phyloP scores from a whole-genome alignment of 2,113 vertebrate genomes.

The Rhea americana region DNA sequence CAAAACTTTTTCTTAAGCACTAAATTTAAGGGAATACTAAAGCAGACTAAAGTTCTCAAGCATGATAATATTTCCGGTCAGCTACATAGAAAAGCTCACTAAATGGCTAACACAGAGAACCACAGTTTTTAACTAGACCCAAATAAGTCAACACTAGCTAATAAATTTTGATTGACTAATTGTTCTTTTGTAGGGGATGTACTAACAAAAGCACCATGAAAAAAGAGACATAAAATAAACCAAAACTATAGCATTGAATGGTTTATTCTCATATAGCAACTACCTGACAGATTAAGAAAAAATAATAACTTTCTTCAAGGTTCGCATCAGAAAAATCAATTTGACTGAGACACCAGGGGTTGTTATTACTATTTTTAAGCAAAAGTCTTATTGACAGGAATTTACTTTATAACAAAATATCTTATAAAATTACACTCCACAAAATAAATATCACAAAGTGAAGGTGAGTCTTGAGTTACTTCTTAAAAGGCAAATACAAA shows the following conservation, averaged over 20 bases:
- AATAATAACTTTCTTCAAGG: background rate
- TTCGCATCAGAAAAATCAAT: conserved; percentile 54
- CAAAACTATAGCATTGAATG: background rate
- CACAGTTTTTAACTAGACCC: conserved; percentile 20
- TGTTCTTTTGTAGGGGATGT: conserved; percentile 6
- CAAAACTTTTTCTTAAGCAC: conserved; percentile 14
- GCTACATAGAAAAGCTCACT: background rate
- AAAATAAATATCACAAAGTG: background rate
- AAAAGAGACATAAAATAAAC: conserved; percentile 6
- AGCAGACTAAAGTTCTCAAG: conserved; percentile 30
- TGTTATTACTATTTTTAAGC: conserved; percentile 22
- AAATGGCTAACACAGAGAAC: background rate
- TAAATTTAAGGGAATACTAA: conserved; percentile 37
- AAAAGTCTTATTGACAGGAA: conserved; percentile 3
- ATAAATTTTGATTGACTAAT: conserved; percentile 43
- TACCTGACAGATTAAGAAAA: background rate
- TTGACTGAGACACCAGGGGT: background rate
- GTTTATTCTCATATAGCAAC: background rate
- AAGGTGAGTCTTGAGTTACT: background rate
- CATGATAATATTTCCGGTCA: conserved; percentile 37
- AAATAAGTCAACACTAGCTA: conserved; percentile 15
- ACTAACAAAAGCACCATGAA: background rate
- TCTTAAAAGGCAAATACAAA: background rate
- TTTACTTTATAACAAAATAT: background rate
- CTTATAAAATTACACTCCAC: background rate